Evolutionary conservation across 2,888 invertebrate genomes (phyloP), one percentile per base, ranked within the genome.

Genomic region (Mesorhabditis belari): DNA sequence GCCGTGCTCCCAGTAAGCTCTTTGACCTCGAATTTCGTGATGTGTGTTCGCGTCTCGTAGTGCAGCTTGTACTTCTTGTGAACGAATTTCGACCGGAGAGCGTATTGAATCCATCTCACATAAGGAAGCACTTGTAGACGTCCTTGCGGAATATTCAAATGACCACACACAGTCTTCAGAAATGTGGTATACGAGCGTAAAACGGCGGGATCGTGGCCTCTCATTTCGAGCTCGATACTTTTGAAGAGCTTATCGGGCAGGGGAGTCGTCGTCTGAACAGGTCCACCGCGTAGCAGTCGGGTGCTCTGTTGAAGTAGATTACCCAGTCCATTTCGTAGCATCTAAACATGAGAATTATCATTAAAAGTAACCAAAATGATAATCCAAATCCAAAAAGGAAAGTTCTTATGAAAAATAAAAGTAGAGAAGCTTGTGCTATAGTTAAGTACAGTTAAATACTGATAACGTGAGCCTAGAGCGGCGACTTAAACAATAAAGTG

Each of bases 11-110:
- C 93, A 0, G 98, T 98, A 12, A 98, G 81, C 76, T 89, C 86
- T 75, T 88, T 87, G 27, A 93, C 87, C 85, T 69, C 69, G 58
- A 71, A 67, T 77, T 89, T 89, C 65, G 89, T 87, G 82, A 88
- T 94, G 83, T 94, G 90, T 3, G 96, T 96, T 73, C 96, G 86
- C 21, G 89, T 87, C 85, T 98, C 98, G 82, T 98, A 98, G 80
- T 96, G 95, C 0, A 92, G 91, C 80, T 88, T 87, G 82, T 94
- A 92, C 78, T 95, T 95, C 82, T 92, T 92, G 81, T 89, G 88
- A 71, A 92, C 88, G 81, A 91, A 91, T 35, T 90, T 90, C 52
- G 91, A 90, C 81, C 90, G 90, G 4, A 95, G 85, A 9, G 95
- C 84, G 0, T 91, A 90, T 79, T 87, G 73, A 26, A 76, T 65